Evolutionary conservation across 2,888 invertebrate genomes (phyloP), one percentile per base, ranked within the genome.

Genomic region (Cataglyphis livida): DNA sequence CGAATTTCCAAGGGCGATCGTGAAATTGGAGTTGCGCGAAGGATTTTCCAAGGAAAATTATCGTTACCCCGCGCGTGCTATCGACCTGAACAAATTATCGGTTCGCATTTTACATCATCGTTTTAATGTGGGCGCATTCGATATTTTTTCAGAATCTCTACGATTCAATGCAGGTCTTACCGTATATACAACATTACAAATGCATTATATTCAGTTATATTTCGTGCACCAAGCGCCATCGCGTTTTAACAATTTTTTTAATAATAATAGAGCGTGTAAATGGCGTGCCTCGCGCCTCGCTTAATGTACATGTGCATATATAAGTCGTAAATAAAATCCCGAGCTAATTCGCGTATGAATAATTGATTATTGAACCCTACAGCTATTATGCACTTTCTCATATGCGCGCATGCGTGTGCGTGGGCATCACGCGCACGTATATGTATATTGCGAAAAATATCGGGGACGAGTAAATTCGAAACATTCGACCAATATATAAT

Each of bases 31-130:
- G 57, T 18, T 28, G 70, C 7, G 21, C 57, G 70, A 76, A 76
- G 76, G 76, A 76, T 76, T 76, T 66, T 54, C 54, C 68, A 68
- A 76, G 68, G 68, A 70, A 70, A 41, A 78, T 78, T 78, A 78
- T 44, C 57, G 44, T 28, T 44, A 78, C 12, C 1, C 70, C 71
- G 4, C 48, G 71, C 78, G 48, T 44, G 15, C 44, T 71, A 21
- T 44, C 44, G 59, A 78, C 41, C 70, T 15, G 54, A 66, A 78
- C 61, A 71, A 71, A 44, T 35, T 61, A 44, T 57, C 12, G 12
- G 28, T 59, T 59, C 38, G 59, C 59, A 38, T 76, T 66, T 54
- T 44, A 51, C 35, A 21, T 1, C 32, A 38, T n/a, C 32, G 15
- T 38, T 78, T 57, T 32, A 41, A 15, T 18, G 51, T 12, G 5